Evolutionary conservation across 2,113 vertebrate genomes (phyloP), one percentile per base, ranked within the genome.

Genomic region (Synodontis membranacea): DNA sequence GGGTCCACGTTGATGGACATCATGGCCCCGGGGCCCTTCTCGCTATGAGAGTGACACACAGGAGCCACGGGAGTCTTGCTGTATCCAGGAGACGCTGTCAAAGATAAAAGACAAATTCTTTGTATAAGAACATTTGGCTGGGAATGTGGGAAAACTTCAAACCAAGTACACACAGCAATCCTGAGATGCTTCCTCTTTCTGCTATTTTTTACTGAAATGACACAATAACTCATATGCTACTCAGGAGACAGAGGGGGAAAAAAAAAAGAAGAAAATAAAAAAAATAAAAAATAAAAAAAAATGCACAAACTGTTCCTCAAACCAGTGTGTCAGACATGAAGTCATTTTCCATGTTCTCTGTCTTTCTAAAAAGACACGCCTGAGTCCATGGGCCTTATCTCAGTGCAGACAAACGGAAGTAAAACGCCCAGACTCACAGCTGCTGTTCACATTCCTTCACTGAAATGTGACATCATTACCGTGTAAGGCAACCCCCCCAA

Each of bases 1-100:
- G 98, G 98, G 92, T 99, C 97, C 58, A 99, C 94, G 25, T 42
- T 97, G 93, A 99, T 95, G 90, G 97, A 96, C 93, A 96, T 91
- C 97, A 97, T 97, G 94, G 96, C 90, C 78, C 96, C 96, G 0
- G 96, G 97, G 46, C 97, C 96, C 90, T 96, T 99, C 88, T 98
- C 97, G 85, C 95, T 96, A 86, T 96, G 97, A 42, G 95, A 93
- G 83, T 96, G 96, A 91, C 96, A 94, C 91, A 96, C 95, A 85
- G 96, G 96, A 88, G 95, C 93, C 81, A 97, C 93, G 0, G 97
- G 96, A 86, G 97, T 96, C 91, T 98, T 98, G 93, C 94, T 97
- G 88, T 98, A 98, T 94, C 97, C 98, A 2, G 97, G 97, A 90
- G 97, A 97, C 80, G 98, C 98, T 99, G 91, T 4, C 4, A 23